Evolutionary conservation across 2,888 invertebrate genomes (phyloP), one percentile per base, ranked within the genome.

Genomic region (Drosophila acutilabella): DNA sequence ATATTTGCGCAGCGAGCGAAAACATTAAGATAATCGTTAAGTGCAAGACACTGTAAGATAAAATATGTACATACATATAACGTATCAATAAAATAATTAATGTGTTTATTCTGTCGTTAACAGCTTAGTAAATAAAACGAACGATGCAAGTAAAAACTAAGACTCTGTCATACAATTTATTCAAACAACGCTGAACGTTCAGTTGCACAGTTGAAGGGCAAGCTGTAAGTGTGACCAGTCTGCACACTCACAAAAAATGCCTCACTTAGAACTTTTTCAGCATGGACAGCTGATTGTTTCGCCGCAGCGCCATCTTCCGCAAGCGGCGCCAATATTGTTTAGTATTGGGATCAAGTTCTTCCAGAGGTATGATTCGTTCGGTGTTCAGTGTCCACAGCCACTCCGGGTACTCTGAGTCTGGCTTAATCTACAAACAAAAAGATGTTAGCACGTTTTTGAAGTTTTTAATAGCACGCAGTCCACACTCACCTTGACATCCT

Each of bases 371-470:
- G 5, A 95, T 93, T 5, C 93, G 92, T 3, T 95, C 96, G 14
- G 94, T 94, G 80, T 94, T 93, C 13, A 98, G 89, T 2, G 89
- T 93, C 98, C 98, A 98, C 67, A 99, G 93, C 98, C 98, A 99
- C 1, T 96, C 95, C 0, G 98, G 99, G 92, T 99, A 99, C 90
- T 98, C 97, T 20, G 93, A 93, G 89, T 97, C 96, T 0, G 95
- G 94, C 91, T 95, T 95, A 16, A 95, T 67, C 92, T 93, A 53
- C 36, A 81, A 58, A 1, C 48, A 13, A 47, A 0, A 1, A 4
- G 1, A 0, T 13, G 26, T 64, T 59, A 14, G 11, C 7, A 47
- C 1, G 14, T 8, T 16, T 36, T 3, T 26, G 0, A 8, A 16
- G 36, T 16, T 2, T 8, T 13, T 16, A 20, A 23, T 23, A 23